phyloP scores from a whole-genome alignment of 2,113 vertebrate species.

The Centropristis striata region DNA sequence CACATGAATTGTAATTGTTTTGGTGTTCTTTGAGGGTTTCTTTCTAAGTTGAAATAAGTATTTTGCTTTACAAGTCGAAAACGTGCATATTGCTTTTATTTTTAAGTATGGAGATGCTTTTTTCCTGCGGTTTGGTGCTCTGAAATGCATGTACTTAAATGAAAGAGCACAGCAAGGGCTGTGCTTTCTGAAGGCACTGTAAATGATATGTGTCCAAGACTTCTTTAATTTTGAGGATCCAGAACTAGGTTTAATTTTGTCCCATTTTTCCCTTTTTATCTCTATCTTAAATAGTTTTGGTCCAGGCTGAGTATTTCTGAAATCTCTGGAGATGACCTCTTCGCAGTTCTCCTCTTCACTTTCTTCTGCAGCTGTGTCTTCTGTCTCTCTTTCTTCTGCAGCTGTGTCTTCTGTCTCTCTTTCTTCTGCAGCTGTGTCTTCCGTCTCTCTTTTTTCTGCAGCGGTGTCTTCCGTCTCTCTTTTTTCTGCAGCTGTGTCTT shows the following conservation, averaged over 20 bases:
- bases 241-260: not conserved
- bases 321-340: not conserved
- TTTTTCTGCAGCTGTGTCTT: too few species aligned
- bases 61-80: not conserved
- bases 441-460: too few species aligned
- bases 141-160: not conserved
- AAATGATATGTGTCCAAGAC: not conserved
- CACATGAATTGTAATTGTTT: not conserved
- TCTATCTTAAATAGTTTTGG: too few species aligned
- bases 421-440: too few species aligned
- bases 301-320: too few species aligned
- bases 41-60: not conserved
- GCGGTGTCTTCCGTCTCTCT: too few species aligned
- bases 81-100: not conserved
- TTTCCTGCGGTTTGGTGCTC: not conserved
- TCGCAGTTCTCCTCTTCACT: too few species aligned
- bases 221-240: not conserved
- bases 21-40: not conserved
- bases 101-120: not conserved
- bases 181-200: not conserved
- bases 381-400: too few species aligned
- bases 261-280: not conserved
- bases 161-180: not conserved
- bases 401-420: too few species aligned
- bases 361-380: too few species aligned